These are phyloP conservation scores for Eonycteris spelaea DNA, from an alignment of 2,113 vertebrate species.

Conservation along the genomic window DNA sequence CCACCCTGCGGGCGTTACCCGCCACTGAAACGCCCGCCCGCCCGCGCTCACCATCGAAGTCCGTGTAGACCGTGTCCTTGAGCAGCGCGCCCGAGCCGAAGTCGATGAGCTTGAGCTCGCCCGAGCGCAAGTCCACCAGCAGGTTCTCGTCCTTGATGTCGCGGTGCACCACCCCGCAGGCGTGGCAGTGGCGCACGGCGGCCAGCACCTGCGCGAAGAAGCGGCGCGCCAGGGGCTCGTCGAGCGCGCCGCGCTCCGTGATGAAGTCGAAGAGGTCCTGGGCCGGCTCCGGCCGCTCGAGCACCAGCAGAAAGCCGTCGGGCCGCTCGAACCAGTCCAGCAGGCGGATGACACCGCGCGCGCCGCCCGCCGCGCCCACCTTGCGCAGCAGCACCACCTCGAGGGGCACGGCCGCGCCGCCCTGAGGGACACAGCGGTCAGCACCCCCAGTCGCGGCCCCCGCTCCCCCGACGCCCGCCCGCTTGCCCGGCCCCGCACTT, in stretches of 20 bases:
- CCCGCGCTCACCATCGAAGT: conserved; percentile 92
- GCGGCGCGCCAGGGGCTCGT: conserved; percentile 92
- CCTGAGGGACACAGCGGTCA: conserved; percentile 75
- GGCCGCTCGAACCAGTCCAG: conserved; percentile 97
- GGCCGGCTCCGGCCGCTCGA: conserved; percentile 95
- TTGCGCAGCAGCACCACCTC: conserved; percentile 96
- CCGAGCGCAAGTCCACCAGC: conserved; percentile 94
- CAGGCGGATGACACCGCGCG: conserved; percentile 94
- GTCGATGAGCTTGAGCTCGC: conserved; percentile 97
- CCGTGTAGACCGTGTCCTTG: conserved; percentile 98
- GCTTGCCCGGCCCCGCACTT: conserved; percentile 72
- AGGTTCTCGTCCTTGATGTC: conserved; percentile 99
- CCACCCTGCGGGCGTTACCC: neutral
- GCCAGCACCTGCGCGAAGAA: conserved; percentile 97
- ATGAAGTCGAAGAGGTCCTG: conserved; percentile 99
- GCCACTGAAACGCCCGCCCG: neutral
- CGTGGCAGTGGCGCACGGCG: conserved; percentile 96
- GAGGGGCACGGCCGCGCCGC: conserved; percentile 91
- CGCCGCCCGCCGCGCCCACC: conserved; percentile 89
- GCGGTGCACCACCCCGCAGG: conserved; percentile 94
- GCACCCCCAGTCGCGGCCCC: neutral
- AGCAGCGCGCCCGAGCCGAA: conserved; percentile 97
- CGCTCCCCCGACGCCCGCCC: neutral
- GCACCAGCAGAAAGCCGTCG: conserved; percentile 94
- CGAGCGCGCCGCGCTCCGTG: conserved; percentile 96